Base-by-base conservation (phyloP, 1,140 invertebrate species). In the Trachymyrmex cornetzi region DNA sequence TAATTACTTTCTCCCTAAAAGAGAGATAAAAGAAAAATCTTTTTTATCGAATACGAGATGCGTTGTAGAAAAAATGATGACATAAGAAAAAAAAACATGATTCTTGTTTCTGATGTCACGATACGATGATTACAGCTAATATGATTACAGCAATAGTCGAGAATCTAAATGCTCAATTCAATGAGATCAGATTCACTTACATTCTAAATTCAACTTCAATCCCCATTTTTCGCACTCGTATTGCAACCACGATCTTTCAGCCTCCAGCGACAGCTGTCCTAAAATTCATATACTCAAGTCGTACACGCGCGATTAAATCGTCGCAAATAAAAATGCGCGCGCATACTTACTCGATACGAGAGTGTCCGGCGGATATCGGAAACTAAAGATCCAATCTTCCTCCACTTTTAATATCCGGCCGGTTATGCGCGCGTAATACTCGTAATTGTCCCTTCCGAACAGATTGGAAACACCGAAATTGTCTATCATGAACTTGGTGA, bases 361-460 rank as follows among this genome's bases (percentile, higher is more conserved):
- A 77, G 97, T 97, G 91, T 98, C 97, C 53, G 98, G 98, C 55
- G 98, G 98, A 95, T 98, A 98, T 85, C 98, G 96, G 95, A 99
- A 99, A 89, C 98, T 98, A 95, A 98, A 99, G 91, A 98, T 98
- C 98, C 98, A 99, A 94, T 99, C 98, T 94, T 99, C 98, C 95
- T 99, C 98, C 27, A 99, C 98, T 92, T 98, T 97, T 38, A 99
- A 95, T 89, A 99, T 98, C 71, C 98, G 96, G 1, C 98, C 98
- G n/a, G 98, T 99, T 59, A 99, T 98, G 30, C 98, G 96, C 4
- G 99, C 98, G 95, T 99, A 99, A 95, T 99, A 99, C 95, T 99
- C 98, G 93, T 99, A 99, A 95, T 99, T 99, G 61, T 99, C 98
- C 66, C 98, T 97, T 3, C 99, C 99, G 95, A 99, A 99, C 72